phyloP scores from a whole-genome alignment of 1,140 invertebrate genomes.

The Thaumatotibia leucotreta region DNA sequence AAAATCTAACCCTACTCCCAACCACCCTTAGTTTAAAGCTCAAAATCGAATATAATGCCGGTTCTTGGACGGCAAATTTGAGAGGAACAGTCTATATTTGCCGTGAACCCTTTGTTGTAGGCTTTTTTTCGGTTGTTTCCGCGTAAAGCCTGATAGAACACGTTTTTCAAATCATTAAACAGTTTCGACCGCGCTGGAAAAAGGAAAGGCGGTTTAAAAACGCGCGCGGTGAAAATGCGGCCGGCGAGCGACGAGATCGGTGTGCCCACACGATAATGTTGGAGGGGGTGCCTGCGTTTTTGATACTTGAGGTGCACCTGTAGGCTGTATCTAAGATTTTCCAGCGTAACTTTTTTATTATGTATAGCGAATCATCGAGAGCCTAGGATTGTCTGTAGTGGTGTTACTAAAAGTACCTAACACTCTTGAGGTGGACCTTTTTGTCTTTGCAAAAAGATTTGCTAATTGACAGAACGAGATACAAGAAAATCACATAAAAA shows the following conservation, averaged over 20 bases:
- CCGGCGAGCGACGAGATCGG: constrained; percentile 45
- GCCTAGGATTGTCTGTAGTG: no score
- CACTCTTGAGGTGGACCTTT: no score
- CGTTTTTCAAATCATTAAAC: constrained; percentile 77
- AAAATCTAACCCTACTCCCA: constrained; percentile 18
- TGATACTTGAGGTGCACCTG: background rate
- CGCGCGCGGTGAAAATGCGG: constrained; percentile 27
- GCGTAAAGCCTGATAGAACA: constrained; percentile 74
- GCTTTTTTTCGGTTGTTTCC: constrained; percentile 73
- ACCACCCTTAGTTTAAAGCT: constrained; percentile 18
- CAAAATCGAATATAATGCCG: constrained; percentile 22
- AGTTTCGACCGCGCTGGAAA: constrained; percentile 65
- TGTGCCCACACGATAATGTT: constrained; percentile 48
- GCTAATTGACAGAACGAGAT: no score
- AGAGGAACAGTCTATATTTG: constrained; percentile 64
- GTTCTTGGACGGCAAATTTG: constrained; percentile 26
- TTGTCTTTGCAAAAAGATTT: no score
- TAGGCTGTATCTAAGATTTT: background rate
- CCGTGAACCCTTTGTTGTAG: constrained; percentile 69
- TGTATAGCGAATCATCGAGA: no score
- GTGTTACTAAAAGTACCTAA: no score
- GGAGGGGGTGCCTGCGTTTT: background rate
- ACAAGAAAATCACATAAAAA: no score
- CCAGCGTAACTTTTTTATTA: background rate
- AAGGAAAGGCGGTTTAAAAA: constrained; percentile 46